Conservation (phyloP, 2,888 invertebrate species). For the Laothoe populi region DNA sequence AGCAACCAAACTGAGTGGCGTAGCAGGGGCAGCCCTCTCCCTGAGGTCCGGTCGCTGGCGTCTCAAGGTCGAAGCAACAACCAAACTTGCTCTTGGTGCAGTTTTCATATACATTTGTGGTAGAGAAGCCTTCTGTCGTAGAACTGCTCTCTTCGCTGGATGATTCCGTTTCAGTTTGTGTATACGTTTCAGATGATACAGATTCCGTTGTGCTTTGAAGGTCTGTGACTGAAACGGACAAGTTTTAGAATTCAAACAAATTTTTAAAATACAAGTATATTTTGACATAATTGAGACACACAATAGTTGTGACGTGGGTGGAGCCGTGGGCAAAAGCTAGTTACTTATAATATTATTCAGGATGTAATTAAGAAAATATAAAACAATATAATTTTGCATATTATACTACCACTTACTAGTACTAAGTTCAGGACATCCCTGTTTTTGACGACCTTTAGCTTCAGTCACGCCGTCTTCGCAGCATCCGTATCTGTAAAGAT, state of each 20-base stretch:
- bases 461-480: conserved; percentile 88
- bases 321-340: no score
- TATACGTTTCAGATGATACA: conserved; percentile 3
- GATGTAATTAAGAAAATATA: no score
- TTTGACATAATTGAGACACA: no score
- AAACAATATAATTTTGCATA: no score
- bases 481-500: conserved; percentile 84
- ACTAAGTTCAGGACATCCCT: conserved; percentile 75
- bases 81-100: conserved; percentile 87
- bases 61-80: conserved; percentile 90
- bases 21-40: conserved; percentile 88
- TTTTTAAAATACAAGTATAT: background rate
- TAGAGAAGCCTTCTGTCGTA: conserved; percentile 32
- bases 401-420: conserved; percentile 49
- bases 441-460: conserved; percentile 86
- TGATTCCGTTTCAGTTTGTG: conserved; percentile 17
- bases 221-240: background rate
- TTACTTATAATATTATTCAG: no score
- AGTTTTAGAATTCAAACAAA: background rate
- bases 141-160: conserved; percentile 19
- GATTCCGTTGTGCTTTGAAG: background rate
- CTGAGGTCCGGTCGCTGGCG: conserved; percentile 86
- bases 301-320: no score
- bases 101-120: conserved; percentile 50
- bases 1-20: conserved; percentile 88